A percentile compares a stretch with the other conserved stretches of the same genome.
Evolutionary conservation across 1,140 invertebrate species (phyloP).

Genomic region (Macrobrachium nipponense): DNA sequence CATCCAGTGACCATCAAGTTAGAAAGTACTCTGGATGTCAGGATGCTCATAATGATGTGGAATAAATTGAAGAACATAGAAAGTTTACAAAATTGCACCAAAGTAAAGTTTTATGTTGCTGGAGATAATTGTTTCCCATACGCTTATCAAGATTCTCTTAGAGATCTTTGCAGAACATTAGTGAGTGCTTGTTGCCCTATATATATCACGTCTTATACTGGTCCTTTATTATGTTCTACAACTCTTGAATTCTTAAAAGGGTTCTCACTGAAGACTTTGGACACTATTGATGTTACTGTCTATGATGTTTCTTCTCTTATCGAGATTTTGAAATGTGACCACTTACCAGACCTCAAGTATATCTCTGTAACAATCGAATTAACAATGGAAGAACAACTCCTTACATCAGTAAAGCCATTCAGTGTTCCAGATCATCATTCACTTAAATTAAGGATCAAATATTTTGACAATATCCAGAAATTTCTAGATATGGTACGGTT

Average conservation of each 20-base stretch:
- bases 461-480: constrained; percentile 23
- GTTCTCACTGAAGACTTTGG: not conserved
- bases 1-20: constrained; percentile 23
- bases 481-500: not conserved
- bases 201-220: constrained; percentile 18
- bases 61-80: constrained; percentile 20
- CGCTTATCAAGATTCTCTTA: not conserved
- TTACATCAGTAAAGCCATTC: not conserved
- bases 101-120: not conserved
- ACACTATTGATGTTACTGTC: constrained; percentile 16
- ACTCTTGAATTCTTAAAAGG: constrained; percentile 27
- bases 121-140: not conserved
- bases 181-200: not conserved
- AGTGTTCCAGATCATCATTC: not conserved
- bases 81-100: not conserved
- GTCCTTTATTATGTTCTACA: constrained; percentile 20
- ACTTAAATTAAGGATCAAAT: constrained; percentile 17
- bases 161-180: not conserved
- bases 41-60: constrained; percentile 22
- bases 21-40: not conserved
- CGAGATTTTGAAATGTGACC: constrained; percentile 6
- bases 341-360: not conserved
- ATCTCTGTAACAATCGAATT: constrained; percentile 14
- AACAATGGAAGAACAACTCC: not conserved
- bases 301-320: constrained; percentile 7